phyloP scores from a whole-genome alignment of 2,113 vertebrate species.

The Eublepharis macularius region DNA sequence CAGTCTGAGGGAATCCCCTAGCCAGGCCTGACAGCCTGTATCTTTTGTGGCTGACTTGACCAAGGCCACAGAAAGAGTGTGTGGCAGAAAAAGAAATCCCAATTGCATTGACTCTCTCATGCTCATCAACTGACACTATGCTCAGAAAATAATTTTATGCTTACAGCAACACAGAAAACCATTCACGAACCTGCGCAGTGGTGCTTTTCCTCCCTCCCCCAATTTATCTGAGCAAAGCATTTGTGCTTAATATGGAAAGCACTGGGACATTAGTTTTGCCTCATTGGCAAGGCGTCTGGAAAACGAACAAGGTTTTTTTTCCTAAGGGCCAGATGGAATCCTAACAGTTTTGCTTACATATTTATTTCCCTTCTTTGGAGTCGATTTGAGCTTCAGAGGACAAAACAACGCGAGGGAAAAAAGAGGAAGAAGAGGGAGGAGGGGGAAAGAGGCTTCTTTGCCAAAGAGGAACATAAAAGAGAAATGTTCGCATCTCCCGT shows the following conservation, averaged over 20 bases:
- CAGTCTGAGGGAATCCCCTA: too few species aligned
- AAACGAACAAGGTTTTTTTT: background rate
- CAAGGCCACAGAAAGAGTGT: too few species aligned
- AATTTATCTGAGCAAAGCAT: slow-evolving; percentile 60
- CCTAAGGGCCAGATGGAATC: background rate
- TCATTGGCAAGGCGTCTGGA: background rate
- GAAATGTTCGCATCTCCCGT: background rate
- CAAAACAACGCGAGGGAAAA: background rate
- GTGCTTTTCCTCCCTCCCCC: background rate
- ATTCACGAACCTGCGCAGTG: background rate
- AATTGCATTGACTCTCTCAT: too few species aligned
- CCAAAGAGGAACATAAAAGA: background rate
- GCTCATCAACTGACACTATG: too few species aligned
- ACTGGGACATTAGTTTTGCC: background rate
- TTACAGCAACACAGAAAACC: background rate
- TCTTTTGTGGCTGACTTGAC: too few species aligned
- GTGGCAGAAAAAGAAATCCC: too few species aligned
- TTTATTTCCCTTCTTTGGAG: background rate
- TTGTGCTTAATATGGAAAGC: slow-evolving; percentile 45
- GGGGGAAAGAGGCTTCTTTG: background rate
- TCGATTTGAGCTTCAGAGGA: slow-evolving; percentile 2
- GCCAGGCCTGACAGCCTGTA: too few species aligned
- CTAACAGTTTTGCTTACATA: background rate
- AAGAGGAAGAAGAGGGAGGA: accelerated
- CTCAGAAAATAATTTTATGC: background rate